phyloP scores from a whole-genome alignment of 64 coral and sea anemone species.

The Montipora efflorescens region DNA sequence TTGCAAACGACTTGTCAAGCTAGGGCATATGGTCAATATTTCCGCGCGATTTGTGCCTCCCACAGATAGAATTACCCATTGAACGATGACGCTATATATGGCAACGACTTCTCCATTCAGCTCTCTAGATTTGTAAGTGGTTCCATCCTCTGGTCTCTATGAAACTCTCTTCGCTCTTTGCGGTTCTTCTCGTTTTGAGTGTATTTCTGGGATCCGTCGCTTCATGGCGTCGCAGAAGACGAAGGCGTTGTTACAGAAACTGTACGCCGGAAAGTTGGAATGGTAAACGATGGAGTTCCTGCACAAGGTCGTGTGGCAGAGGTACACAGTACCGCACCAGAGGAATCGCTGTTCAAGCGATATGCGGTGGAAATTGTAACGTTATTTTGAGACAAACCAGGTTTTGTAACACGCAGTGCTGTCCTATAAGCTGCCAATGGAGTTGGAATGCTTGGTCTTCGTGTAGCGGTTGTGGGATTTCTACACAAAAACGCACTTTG shows the following conservation, averaged over 20 bases:
- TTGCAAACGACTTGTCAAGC: neutral
- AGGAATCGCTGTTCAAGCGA: neutral
- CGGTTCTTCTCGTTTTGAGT: neutral
- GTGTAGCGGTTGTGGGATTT: conserved; percentile 52
- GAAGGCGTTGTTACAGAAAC: conserved; percentile 30
- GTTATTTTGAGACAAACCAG: neutral
- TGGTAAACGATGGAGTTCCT: conserved; percentile 6
- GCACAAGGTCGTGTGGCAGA: conserved; percentile 12
- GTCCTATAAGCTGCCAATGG: conserved; percentile 60
- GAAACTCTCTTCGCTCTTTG: neutral
- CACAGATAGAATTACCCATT: neutral
- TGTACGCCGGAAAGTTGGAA: conserved; percentile 53
- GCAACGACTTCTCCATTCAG: neutral
- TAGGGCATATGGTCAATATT: neutral
- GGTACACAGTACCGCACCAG: conserved; percentile 37
- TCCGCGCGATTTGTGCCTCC: neutral
- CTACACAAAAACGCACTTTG: conserved; percentile 39
- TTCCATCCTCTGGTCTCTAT: neutral
- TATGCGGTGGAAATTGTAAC: conserved; percentile 54
- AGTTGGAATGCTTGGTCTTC: conserved; percentile 55
- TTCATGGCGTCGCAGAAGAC: conserved; percentile 31
- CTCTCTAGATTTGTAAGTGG: neutral
- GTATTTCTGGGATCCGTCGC: neutral
- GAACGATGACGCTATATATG: neutral
- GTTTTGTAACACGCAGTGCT: conserved; percentile 35